Evolutionary conservation across 2,797 vertebrate genomes (phyloP).

Genomic region (Lophotriccus pileatus): DNA sequence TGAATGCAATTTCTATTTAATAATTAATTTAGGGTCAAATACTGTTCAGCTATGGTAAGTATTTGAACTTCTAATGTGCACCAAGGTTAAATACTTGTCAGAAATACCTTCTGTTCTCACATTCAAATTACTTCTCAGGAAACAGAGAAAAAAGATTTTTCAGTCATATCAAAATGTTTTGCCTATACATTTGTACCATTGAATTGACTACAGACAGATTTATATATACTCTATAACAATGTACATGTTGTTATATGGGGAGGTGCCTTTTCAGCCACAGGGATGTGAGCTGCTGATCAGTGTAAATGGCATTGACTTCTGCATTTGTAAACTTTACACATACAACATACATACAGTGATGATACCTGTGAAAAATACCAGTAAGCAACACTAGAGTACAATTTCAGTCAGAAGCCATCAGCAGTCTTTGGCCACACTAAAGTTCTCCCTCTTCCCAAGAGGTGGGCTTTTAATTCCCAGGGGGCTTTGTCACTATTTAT

Average conservation of each 20-base stretch:
- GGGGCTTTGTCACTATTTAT: neutral
- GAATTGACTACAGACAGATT: neutral
- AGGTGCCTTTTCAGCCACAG: neutral
- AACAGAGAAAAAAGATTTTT: neutral
- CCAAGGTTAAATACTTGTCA: neutral
- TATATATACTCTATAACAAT: neutral
- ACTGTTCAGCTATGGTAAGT: neutral
- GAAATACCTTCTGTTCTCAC: neutral
- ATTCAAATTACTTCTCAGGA: neutral
- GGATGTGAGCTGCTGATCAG: neutral
- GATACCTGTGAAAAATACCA: neutral
- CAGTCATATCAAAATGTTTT: neutral
- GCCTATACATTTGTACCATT: neutral
- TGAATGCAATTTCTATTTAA: neutral
- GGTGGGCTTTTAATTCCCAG: neutral
- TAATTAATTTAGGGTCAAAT: neutral
- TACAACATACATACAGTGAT: neutral
- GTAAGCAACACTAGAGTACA: neutral
- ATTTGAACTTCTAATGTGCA: neutral
- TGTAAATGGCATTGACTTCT: neutral
- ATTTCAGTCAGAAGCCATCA: neutral
- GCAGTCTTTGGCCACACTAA: neutral
- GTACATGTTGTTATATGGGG: neutral
- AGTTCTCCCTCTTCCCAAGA: neutral
- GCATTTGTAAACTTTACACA: neutral